Base-by-base conservation (phyloP, 2,797 vertebrate species). In the Arnoldichthys spilopterus region DNA sequence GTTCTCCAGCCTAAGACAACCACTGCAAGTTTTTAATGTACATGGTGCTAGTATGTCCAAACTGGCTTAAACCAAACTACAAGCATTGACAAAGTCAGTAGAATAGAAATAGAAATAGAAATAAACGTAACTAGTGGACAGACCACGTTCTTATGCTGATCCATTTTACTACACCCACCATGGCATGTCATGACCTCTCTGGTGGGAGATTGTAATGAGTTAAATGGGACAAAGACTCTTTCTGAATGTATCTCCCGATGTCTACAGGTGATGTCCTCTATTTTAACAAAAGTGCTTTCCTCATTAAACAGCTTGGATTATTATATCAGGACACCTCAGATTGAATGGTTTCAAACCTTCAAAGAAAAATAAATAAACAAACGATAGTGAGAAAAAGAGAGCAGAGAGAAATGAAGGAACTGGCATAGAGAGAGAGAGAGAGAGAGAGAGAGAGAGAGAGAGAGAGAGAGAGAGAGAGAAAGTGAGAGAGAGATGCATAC, bases 401-500 rank as follows among this genome's bases (percentile, higher is more conserved):
- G 13, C 1, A 0, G 11, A 18, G 32, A 62, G 26, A 6, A 12
- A n/a, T n/a, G n/a, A n/a, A 22, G 30, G 24, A 26, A 51, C 26
- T 30, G 28, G 37, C 32, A n/a, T n/a, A n/a, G 11, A 34, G 47
- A 51, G 47, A 40, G 51, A 18, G 30, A 37, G 24, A 54, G 28
- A 54, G 24, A 53, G 22, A 47, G 7, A 47, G 45, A 47, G 37
- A 47, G 45, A 47, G 13, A 47, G 45, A 47, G 13, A 5, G 45
- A 13, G 2, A 47, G 5, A 47, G 2, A 47, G 6, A 47, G 13
- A 9, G 45, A 47, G 4, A 47, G n/a, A n/a, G 24, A 49, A 9
- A 69, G 64, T 51, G 24, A 51, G 68, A 51, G 28, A 69, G 12
- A 8, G 16, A 47, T n/a, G n/a, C n/a, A n/a, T n/a, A n/a, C n/a